Conservation (phyloP, 2,888 invertebrate species). For the Drosophila lutescens region DNA sequence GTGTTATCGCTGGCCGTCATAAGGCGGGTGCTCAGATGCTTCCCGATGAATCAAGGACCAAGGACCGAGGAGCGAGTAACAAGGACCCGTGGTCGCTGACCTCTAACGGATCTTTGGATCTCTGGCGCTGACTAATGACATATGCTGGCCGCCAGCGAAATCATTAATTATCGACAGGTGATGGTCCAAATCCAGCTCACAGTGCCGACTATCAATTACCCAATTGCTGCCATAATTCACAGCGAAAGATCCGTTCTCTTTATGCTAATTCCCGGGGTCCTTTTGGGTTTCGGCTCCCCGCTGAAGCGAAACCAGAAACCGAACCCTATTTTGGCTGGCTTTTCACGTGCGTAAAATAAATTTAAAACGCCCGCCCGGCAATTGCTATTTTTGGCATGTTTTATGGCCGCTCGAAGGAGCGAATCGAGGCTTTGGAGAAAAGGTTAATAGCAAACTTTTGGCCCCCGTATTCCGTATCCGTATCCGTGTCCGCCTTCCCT, state of each 20-base stretch:
- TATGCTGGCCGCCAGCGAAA: slow-evolving; percentile 2
- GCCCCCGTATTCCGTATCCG: not conserved
- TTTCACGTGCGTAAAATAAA: slow-evolving; percentile 75
- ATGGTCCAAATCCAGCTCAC: slow-evolving; percentile 2
- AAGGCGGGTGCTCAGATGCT: slow-evolving; percentile 7
- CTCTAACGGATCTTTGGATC: slow-evolving; percentile 2
- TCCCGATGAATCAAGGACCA: not conserved
- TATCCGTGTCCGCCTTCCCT: slow-evolving; percentile 3
- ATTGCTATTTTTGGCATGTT: slow-evolving; percentile 73
- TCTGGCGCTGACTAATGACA: slow-evolving; percentile 25
- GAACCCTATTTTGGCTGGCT: slow-evolving; percentile 38
- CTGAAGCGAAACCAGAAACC: slow-evolving; percentile 12
- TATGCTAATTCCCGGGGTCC: slow-evolving; percentile 59
- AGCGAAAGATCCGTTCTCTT: slow-evolving; percentile 29
- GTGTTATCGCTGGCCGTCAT: slow-evolving; percentile 33
- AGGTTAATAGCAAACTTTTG: slow-evolving; percentile 67
- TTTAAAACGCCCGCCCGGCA: slow-evolving; percentile 53
- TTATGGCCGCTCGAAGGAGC: slow-evolving; percentile 52
- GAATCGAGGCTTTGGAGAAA: slow-evolving; percentile 43
- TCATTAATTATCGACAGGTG: slow-evolving; percentile 26
- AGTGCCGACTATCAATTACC: slow-evolving; percentile 62
- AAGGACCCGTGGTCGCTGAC: slow-evolving; percentile 10
- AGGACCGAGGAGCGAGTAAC: not conserved
- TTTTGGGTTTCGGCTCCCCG: not conserved
- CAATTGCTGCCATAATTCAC: slow-evolving; percentile 60